Percentiles rank a stretch among this genome's conserved stretches.
Evolutionary conservation across 2,797 vertebrate species (phyloP).

Genomic region (Falco columbarius): DNA sequence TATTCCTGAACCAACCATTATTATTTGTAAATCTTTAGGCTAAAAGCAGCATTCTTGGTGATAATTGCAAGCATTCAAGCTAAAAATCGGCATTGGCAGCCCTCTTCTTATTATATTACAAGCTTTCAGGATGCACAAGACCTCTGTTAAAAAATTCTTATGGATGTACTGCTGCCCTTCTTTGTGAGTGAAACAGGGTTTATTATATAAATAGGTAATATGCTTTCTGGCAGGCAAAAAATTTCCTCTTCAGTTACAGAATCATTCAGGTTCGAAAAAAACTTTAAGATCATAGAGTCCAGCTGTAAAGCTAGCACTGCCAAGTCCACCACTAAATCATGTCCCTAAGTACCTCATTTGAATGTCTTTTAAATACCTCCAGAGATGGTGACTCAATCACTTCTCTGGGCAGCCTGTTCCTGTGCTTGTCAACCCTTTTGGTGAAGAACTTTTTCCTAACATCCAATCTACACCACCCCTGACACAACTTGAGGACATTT

Average conservation of each 20-base stretch:
- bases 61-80: background rate
- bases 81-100: background rate
- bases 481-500: too few species aligned
- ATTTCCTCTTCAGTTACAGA: background rate
- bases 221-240: background rate
- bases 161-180: background rate
- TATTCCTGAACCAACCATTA: background rate
- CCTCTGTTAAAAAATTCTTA: background rate
- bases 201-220: background rate
- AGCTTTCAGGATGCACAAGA: background rate
- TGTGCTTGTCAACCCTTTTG: too few species aligned
- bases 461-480: too few species aligned
- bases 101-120: background rate
- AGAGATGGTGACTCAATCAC: background rate
- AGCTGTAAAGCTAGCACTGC: background rate
- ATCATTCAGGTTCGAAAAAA: background rate
- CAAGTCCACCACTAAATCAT: fast-evolving
- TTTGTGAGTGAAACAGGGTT: background rate
- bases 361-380: background rate
- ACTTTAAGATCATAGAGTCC: background rate
- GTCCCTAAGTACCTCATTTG: too few species aligned
- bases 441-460: too few species aligned
- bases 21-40: background rate
- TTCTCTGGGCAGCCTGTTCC: too few species aligned
- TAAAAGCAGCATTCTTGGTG: background rate